phyloP scores from a whole-genome alignment of 2,797 vertebrate species.

The Sebastes miniatus region DNA sequence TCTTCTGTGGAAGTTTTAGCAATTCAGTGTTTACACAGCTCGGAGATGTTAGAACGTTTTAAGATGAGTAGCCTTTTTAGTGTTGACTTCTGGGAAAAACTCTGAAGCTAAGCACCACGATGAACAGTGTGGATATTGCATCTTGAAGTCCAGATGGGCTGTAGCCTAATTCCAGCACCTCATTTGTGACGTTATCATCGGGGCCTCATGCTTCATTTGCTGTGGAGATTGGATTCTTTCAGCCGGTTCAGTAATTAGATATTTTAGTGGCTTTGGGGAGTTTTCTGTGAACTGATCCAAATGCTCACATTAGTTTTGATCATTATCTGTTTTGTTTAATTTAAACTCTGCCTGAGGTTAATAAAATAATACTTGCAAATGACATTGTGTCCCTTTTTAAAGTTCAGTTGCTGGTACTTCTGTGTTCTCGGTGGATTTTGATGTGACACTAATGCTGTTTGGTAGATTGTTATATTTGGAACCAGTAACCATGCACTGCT shows the following conservation, averaged over 20 bases:
- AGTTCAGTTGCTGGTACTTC: neutral
- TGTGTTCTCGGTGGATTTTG: neutral
- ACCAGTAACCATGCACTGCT: neutral
- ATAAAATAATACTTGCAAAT: neutral
- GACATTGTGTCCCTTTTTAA: neutral
- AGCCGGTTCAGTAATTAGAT: slow-evolving; percentile 37
- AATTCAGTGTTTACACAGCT: neutral
- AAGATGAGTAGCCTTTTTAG: neutral
- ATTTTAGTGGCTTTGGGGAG: slow-evolving; percentile 22
- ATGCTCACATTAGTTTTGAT: neutral
- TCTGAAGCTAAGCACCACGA: neutral
- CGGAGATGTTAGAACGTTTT: neutral
- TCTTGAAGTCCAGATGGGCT: slow-evolving; percentile 49
- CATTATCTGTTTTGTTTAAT: slow-evolving; percentile 2
- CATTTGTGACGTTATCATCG: slow-evolving; percentile 47
- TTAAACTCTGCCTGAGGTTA: neutral
- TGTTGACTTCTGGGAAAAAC: slow-evolving; percentile 11
- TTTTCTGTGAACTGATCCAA: slow-evolving; percentile 29
- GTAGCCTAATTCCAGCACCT: slow-evolving; percentile 18
- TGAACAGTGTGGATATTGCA: slow-evolving; percentile 22
- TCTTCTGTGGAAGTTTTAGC: neutral
- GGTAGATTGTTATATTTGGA: neutral
- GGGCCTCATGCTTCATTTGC: slow-evolving; percentile 39
- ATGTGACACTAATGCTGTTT: neutral
- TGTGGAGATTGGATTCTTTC: slow-evolving; percentile 45